phyloP scores from a whole-genome alignment of 2,888 invertebrate genomes.

The Thereva nobilitata region DNA sequence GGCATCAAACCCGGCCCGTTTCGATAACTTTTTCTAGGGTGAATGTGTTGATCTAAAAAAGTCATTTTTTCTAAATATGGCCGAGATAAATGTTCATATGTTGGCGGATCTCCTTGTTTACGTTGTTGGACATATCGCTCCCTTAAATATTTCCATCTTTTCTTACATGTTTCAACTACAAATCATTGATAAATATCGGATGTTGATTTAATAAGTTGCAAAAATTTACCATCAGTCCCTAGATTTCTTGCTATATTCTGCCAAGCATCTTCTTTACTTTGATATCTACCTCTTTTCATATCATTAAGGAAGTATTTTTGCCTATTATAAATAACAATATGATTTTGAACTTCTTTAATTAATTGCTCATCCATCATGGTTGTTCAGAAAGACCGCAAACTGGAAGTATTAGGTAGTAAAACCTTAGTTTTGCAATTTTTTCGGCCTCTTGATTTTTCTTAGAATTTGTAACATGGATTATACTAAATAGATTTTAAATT shows the following conservation, averaged over 20 bases:
- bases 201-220: neutral
- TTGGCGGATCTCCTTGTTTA: conserved; percentile 57
- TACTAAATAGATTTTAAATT: no score
- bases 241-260: conserved; percentile 54
- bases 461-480: no score
- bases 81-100: conserved; percentile 57
- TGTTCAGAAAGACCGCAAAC: no score
- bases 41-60: conserved; percentile 57
- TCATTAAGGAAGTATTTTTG: conserved; percentile 57
- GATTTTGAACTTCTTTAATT: conserved; percentile 57
- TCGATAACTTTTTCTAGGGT: conserved; percentile 57
- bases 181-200: conserved; percentile 46
- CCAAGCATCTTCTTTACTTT: conserved; percentile 58
- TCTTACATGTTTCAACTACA: conserved; percentile 58
- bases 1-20: conserved; percentile 55
- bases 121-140: conserved; percentile 58
- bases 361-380: conserved; percentile 51
- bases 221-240: conserved; percentile 54
- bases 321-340: conserved; percentile 57
- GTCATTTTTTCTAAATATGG: conserved; percentile 59
- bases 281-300: conserved; percentile 44
- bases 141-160: conserved; percentile 58
- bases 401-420: no score
- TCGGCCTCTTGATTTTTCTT: no score
- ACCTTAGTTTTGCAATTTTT: no score